These are phyloP conservation scores for Tamias sibiricus DNA, from an alignment of 2,113 vertebrate species.

Conservation along the genomic window DNA sequence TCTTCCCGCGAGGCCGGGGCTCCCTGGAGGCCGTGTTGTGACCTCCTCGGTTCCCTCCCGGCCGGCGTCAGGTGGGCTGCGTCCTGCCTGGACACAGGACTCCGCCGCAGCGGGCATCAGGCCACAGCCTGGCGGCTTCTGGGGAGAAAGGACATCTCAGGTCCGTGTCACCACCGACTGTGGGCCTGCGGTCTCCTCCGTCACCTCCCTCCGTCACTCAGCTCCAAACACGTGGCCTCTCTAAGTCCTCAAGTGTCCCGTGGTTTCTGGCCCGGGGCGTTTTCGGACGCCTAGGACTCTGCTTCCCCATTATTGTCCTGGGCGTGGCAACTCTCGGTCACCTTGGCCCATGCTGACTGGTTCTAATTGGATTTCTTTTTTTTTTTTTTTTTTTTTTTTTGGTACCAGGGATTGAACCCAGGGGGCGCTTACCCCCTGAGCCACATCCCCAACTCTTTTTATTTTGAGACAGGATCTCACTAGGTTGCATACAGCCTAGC, in stretches of 20 bases:
- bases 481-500: too few relatives aligned
- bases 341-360: too few relatives aligned
- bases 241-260: rapidly evolving
- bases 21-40: not conserved
- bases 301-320: not conserved
- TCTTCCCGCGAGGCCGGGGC: not conserved
- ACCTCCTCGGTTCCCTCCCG: not conserved
- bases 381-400: too few relatives aligned
- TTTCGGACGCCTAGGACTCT: not conserved
- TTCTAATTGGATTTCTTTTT: too few relatives aligned
- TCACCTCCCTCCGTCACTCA: not conserved
- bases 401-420: too few relatives aligned
- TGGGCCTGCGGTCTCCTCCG: too few relatives aligned
- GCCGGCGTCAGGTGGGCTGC: not conserved
- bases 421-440: too few relatives aligned
- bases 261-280: not conserved
- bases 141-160: not conserved
- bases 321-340: too few relatives aligned
- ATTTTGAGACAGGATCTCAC: too few relatives aligned
- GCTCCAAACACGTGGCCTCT: not conserved
- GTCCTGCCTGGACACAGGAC: not conserved
- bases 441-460: too few relatives aligned
- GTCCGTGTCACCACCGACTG: not conserved
- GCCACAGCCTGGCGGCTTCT: not conserved
- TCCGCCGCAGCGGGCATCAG: not conserved